Conservation (phyloP, 2,888 invertebrate genomes). For the Phymatocera aterrima region DNA sequence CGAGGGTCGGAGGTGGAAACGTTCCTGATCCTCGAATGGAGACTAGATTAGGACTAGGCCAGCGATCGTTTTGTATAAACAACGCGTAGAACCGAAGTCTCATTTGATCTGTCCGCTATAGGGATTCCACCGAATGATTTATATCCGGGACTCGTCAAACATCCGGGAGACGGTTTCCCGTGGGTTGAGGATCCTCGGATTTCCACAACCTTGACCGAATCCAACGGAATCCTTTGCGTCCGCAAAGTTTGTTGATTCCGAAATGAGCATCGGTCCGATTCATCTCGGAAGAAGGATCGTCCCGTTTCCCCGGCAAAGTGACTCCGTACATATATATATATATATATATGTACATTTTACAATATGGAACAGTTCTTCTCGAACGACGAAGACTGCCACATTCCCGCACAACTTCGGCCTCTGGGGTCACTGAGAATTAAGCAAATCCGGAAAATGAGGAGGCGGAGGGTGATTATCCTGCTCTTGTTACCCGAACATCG, state of each 20-base stretch:
- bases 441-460: no score
- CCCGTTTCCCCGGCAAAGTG: background rate
- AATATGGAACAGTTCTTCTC: no score
- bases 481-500: background rate
- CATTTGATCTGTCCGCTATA: background rate
- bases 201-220: constrained; percentile 18
- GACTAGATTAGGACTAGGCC: constrained; percentile 8
- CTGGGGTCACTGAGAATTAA: no score
- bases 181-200: constrained; percentile 5
- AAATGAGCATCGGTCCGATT: background rate
- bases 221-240: constrained; percentile 1
- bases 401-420: no score
- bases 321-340: background rate
- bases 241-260: constrained; percentile 24
- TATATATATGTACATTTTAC: background rate
- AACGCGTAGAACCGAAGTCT: background rate
- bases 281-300: background rate
- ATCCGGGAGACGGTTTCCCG: constrained; percentile 14
- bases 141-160: constrained; percentile 10
- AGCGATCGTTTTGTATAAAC: constrained; percentile 28
- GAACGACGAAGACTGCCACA: no score
- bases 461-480: no score
- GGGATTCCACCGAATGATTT: constrained; percentile 6
- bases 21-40: constrained; percentile 15
- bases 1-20: background rate